Conservation (phyloP, 2,888 invertebrate genomes). For the Athetis lepigone region DNA sequence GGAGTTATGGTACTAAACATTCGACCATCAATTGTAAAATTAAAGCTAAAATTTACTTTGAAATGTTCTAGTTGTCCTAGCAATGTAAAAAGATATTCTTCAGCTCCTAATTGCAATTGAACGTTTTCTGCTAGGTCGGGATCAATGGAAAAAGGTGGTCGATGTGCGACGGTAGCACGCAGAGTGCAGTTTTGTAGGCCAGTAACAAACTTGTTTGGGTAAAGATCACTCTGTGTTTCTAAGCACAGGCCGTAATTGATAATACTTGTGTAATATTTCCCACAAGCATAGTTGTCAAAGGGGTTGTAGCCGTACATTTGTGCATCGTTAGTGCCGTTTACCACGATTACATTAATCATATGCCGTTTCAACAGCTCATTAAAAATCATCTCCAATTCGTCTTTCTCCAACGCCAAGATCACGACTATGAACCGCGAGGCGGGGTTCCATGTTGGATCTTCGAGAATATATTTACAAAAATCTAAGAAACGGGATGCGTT, state of each 20-base stretch:
- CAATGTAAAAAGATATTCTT: constrained; percentile 50
- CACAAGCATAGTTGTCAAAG: too few relatives aligned
- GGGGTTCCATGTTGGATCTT: constrained; percentile 72
- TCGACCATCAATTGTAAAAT: not conserved
- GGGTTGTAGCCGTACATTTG: constrained; percentile 78
- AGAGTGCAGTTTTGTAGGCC: constrained; percentile 74
- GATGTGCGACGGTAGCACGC: constrained; percentile 58
- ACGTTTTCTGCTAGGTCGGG: constrained; percentile 29
- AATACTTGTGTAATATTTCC: constrained; percentile 69
- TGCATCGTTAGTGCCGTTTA: constrained; percentile 66
- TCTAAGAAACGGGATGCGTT: constrained; percentile 54
- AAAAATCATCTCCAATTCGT: constrained; percentile 66
- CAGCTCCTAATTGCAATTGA: constrained; percentile 38
- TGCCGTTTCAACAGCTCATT: constrained; percentile 66
- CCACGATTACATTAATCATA: constrained; percentile 68
- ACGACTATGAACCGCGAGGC: constrained; percentile 68
- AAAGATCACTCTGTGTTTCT: constrained; percentile 58
- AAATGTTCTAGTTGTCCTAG: constrained; percentile 50
- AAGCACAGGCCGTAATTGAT: constrained; percentile 72
- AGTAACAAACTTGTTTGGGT: too few relatives aligned
- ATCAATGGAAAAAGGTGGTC: constrained; percentile 44
- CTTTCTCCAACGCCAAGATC: constrained; percentile 54
- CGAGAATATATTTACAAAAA: constrained; percentile 54
- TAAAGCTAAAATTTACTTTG: constrained; percentile 41
- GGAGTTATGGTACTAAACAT: constrained; percentile 8